Base-by-base conservation (phyloP, 2,888 invertebrate species). In the Ennomos fuscantarius region DNA sequence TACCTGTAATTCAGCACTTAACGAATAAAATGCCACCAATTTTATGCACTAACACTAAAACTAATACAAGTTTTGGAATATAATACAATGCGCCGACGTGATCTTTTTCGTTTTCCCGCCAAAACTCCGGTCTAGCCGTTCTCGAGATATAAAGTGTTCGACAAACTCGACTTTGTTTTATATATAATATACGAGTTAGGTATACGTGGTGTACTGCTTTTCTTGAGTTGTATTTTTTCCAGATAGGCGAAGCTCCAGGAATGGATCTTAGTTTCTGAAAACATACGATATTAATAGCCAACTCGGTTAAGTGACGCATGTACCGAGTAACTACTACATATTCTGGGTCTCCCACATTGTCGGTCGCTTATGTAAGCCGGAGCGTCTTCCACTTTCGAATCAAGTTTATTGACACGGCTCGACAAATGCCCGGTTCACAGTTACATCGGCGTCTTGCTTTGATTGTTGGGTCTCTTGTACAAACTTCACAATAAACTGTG, bases 351-450 rank as follows among this genome's bases (percentile, higher is more conserved):
- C 78, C 82, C 85, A 87, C 89, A 91, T 90, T 90, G 90, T 89
- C 89, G 85, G 79, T 73, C 78, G 88, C 88, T 92, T 92, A 91
- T 91, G 87, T 92, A 92, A 92, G 91, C 73, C 81, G 86, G 84
- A 88, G 82, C 91, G 87, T 92, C 92, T 91, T 91, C 92, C 82
- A 91, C 92, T 92, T 92, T 92, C 92, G 90, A 92, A 92, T 90
- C 88, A 90, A 89, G 92, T 92, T 92, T 92, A 92, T 92, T 91
- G 92, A 92, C 92, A 90, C 89, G 89, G 82, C 86, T 86, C 89
- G 89, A 89, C 89, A 89, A 89, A 89, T 82, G 86, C 82, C 80
- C 78, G 80, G 79, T 86, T 87, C 87, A 89, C 91, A 89, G 90
- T 89, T 91, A 89, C 87, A 84, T 84, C 82, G 79, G 82, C 84